A percentile compares a stretch with the other conserved stretches of the same genome.
Conservation (phyloP, 1,140 invertebrate species). For the Cotesia typhae region DNA sequence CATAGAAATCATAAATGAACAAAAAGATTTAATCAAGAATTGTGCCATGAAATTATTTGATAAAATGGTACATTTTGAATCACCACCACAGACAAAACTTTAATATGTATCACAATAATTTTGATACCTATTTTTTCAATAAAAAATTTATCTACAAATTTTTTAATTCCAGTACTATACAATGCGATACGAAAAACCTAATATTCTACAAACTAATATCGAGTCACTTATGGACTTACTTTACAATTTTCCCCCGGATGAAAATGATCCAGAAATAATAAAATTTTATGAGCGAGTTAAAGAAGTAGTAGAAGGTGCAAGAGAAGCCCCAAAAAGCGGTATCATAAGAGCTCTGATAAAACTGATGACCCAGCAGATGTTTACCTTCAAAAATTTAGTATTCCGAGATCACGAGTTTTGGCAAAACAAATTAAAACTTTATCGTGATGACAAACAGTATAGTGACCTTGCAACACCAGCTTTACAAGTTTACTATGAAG, state of each 20-base stretch:
- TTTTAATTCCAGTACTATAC: slow-evolving; percentile 33
- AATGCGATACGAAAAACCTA: background rate
- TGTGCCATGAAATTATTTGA: slow-evolving; percentile 2
- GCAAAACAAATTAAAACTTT: slow-evolving; percentile 44
- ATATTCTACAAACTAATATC: slow-evolving; percentile 44
- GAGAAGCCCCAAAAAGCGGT: slow-evolving; percentile 25
- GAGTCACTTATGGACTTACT: slow-evolving; percentile 46
- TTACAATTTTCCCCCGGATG: slow-evolving; percentile 36
- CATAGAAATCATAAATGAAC: background rate
- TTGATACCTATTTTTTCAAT: background rate
- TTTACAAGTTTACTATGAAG: slow-evolving; percentile 53
- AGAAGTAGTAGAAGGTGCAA: slow-evolving; percentile 24
- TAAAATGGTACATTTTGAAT: slow-evolving; percentile 3
- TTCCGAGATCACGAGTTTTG: slow-evolving; percentile 53
- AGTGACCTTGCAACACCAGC: slow-evolving; percentile 44
- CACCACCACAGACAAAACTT: background rate
- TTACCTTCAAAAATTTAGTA: slow-evolving; percentile 45
- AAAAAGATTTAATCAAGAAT: background rate
- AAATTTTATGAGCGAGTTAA: slow-evolving; percentile 40
- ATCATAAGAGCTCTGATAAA: slow-evolving; percentile 42
- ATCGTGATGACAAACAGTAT: slow-evolving; percentile 35
- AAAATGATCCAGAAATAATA: slow-evolving; percentile 18
- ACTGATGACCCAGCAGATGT: slow-evolving; percentile 45
- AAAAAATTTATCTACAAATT: slow-evolving; percentile 17
- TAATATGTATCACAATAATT: slow-evolving; percentile 12